Evolutionary conservation across 2,888 invertebrate species (phyloP).

Genomic region (Apodemia hepburni): DNA sequence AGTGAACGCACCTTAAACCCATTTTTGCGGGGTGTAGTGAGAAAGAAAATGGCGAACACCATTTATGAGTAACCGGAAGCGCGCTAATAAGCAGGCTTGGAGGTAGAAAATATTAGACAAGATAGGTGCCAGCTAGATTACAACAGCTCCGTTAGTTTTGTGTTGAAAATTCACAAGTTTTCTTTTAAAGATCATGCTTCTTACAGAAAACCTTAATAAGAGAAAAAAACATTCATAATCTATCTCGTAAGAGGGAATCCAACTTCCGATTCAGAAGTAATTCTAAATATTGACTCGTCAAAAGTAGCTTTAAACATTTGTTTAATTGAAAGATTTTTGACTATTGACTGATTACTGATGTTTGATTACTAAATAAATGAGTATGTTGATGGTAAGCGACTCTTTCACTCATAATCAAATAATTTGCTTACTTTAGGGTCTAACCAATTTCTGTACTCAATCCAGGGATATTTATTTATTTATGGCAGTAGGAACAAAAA

Average conservation of each 20-base stretch:
- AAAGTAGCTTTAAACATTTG: too few relatives aligned
- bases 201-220: background rate
- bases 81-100: constrained; percentile 47
- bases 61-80: constrained; percentile 49
- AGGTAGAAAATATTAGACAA: constrained; percentile 35
- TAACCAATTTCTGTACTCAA: too few relatives aligned
- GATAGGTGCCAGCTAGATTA: constrained; percentile 18
- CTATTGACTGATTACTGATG: too few relatives aligned
- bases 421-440: too few relatives aligned
- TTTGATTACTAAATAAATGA: too few relatives aligned
- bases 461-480: too few relatives aligned
- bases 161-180: background rate
- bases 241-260: background rate
- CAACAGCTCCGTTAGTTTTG: background rate
- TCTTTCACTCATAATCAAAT: too few relatives aligned
- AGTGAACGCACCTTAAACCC: constrained; percentile 40
- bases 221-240: too few relatives aligned
- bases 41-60: constrained; percentile 37
- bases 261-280: background rate
- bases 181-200: background rate
- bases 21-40: constrained; percentile 39
- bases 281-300: too few relatives aligned
- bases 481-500: too few relatives aligned
- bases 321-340: too few relatives aligned
- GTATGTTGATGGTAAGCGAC: too few relatives aligned